These are phyloP conservation scores for Mastigias papua DNA, from an alignment of 30 jellyfish, hydroid and myxozoan species.

Conservation along the genomic window DNA sequence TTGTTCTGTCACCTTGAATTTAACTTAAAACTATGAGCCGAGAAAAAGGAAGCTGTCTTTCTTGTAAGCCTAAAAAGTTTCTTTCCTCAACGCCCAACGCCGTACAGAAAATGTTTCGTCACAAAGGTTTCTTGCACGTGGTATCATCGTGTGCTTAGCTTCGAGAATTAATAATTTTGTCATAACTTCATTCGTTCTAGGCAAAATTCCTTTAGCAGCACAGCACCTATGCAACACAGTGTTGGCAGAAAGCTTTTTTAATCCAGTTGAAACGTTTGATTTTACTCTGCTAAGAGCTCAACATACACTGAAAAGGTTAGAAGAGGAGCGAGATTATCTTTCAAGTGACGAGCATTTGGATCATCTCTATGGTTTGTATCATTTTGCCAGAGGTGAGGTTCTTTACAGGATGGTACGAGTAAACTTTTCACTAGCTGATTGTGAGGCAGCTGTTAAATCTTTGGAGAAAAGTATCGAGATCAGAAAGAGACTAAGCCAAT, in stretches of 20 bases:
- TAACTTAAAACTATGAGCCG: too few relatives aligned
- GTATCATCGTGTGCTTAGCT: neutral
- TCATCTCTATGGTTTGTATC: conserved; percentile 11
- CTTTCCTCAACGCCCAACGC: too few relatives aligned
- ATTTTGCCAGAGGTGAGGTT: conserved; percentile 23
- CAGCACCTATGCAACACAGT: conserved; percentile 47
- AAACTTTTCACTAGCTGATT: conserved; percentile 19
- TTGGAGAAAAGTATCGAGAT: conserved; percentile 9
- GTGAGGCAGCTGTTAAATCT: conserved; percentile 31
- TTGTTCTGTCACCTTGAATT: too few relatives aligned
- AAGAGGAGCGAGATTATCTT: neutral
- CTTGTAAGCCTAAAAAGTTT: too few relatives aligned
- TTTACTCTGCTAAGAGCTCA: conserved; percentile 33
- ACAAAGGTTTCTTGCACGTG: too few relatives aligned
- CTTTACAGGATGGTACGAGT: conserved; percentile 30
- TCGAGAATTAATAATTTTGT: too few relatives aligned
- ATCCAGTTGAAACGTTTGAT: conserved; percentile 42
- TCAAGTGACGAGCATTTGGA: neutral
- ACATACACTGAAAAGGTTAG: conserved; percentile 8
- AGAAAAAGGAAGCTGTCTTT: too few relatives aligned
- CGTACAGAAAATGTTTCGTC: too few relatives aligned
- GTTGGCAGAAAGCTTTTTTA: conserved; percentile 25
- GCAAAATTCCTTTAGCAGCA: conserved; percentile 12
- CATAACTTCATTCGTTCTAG: conserved; percentile 10
- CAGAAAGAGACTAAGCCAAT: conserved; percentile 5